These are phyloP conservation scores for Numenius phaeopus DNA, from an alignment of 2,797 vertebrate genomes.

Conservation along the genomic window DNA sequence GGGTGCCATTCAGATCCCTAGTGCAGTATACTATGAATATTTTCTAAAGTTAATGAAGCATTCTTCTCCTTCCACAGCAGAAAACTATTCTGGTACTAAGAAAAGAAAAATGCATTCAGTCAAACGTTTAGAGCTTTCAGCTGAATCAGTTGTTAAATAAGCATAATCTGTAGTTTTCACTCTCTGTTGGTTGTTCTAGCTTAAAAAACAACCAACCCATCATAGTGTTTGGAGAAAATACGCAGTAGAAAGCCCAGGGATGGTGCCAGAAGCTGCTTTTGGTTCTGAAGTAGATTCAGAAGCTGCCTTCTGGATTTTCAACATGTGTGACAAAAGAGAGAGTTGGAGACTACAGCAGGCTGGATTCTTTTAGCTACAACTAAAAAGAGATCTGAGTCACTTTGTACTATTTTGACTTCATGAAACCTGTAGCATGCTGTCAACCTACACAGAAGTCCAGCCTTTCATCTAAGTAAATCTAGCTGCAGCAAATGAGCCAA, in stretches of 20 bases:
- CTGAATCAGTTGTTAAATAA: not conserved
- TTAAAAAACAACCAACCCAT: not conserved
- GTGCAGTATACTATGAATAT: not conserved
- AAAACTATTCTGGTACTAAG: not conserved
- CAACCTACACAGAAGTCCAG: not conserved
- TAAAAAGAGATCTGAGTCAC: slow-evolving; percentile 26
- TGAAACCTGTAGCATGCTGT: not conserved
- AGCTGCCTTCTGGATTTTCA: not conserved
- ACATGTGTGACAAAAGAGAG: not conserved
- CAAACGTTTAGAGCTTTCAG: not conserved
- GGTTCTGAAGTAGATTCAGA: not conserved
- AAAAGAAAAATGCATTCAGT: not conserved
- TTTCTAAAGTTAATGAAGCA: not conserved
- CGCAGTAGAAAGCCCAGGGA: not conserved
- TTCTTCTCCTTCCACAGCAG: not conserved
- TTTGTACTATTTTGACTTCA: not conserved
- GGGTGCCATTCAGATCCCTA: not conserved
- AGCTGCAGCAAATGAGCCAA: not conserved
- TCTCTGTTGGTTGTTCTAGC: not conserved
- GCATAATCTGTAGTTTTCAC: not conserved
- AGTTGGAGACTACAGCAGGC: not conserved
- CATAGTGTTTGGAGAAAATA: not conserved
- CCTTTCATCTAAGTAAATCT: not conserved
- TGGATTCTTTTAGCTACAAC: slow-evolving; percentile 26
- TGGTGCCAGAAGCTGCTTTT: not conserved